These are phyloP conservation scores for Lampris incognitus DNA, from an alignment of 2,113 vertebrate species.

Conservation along the genomic window DNA sequence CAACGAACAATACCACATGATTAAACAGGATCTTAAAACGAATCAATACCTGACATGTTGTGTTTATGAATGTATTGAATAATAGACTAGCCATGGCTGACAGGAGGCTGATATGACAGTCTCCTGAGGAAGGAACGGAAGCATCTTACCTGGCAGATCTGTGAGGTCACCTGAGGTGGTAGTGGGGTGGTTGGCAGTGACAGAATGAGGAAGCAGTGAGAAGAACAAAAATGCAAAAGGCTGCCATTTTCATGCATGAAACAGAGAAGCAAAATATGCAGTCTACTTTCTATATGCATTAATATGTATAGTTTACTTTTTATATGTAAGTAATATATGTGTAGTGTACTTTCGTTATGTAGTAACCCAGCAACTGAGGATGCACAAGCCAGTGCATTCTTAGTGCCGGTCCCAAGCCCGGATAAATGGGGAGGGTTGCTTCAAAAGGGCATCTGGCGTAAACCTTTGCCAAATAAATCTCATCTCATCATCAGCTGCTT, in stretches of 20 bases:
- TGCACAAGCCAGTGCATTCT: too few relatives aligned
- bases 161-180: conserved; percentile 87
- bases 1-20: conserved; percentile 44
- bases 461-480: too few relatives aligned
- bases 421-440: too few relatives aligned
- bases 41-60: conserved; percentile 1
- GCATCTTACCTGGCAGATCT: conserved; percentile 91
- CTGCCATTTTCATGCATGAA: conserved; percentile 48
- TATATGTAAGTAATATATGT: too few relatives aligned
- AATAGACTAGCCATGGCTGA: background rate
- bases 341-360: too few relatives aligned
- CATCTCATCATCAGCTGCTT: too few relatives aligned
- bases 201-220: conserved; percentile 85
- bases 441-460: too few relatives aligned
- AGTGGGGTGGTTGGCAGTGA: conserved; percentile 85
- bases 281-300: too few relatives aligned
- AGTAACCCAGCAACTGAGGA: too few relatives aligned
- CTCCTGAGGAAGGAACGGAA: conserved; percentile 13
- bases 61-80: background rate
- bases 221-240: conserved; percentile 81
- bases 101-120: conserved; percentile 3
- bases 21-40: conserved; percentile 11
- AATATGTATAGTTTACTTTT: too few relatives aligned
- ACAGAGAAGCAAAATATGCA: background rate
- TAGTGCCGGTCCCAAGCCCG: too few relatives aligned